phyloP scores from a whole-genome alignment of 2,113 vertebrate genomes.

The Tragelaphus buxtoni region DNA sequence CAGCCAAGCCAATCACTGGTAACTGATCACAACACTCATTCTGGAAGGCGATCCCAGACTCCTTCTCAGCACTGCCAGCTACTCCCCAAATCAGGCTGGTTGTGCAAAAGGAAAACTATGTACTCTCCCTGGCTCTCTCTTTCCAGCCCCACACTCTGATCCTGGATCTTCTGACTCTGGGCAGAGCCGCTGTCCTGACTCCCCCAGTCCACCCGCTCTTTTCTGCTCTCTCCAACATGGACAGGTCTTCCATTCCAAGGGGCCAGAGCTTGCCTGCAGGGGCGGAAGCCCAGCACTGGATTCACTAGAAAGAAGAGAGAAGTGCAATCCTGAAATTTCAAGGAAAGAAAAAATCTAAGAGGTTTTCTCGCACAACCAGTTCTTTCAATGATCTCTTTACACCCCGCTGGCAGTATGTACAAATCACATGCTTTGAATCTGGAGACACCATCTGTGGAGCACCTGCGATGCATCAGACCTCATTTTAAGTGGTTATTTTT shows the following conservation, averaged over 20 bases:
- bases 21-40: not conserved
- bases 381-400: slow-evolving; percentile 7
- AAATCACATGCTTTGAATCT: not conserved
- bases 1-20: not conserved
- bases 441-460: slow-evolving; percentile 1
- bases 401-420: not conserved
- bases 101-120: not conserved
- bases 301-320: not conserved
- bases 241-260: not conserved
- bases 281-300: not conserved
- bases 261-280: not conserved
- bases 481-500: slow-evolving; percentile 35
- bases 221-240: not conserved
- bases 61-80: not conserved
- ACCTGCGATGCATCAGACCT: not conserved
- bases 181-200: not conserved
- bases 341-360: not conserved
- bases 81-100: not conserved
- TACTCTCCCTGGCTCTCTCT: not conserved
- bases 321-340: not conserved
- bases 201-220: not conserved
- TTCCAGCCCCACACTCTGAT: not conserved
- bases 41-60: not conserved
- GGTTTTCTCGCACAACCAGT: not conserved
- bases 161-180: not conserved